Percentiles rank a stretch among this genome's conserved stretches.
Conservation (phyloP, 2,797 vertebrate species). For the Arrhamphus sclerolepis region DNA sequence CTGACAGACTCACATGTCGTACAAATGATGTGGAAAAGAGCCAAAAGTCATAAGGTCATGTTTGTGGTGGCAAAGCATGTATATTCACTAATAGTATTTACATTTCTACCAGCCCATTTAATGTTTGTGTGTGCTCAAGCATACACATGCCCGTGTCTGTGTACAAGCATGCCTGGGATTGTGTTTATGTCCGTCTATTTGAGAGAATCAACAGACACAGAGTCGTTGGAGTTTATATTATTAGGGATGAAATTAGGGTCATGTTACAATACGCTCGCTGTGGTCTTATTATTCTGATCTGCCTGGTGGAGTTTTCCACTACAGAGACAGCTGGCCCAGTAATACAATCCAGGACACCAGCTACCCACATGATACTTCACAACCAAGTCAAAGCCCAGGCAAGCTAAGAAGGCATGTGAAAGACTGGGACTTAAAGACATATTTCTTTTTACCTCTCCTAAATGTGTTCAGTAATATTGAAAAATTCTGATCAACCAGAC, state of each 20-base stretch:
- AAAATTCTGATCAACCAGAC: conserved; percentile 11
- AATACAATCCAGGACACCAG: conserved; percentile 71
- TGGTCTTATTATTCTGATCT: conserved; percentile 68
- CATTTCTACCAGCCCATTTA: conserved; percentile 15
- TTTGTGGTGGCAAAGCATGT: background rate
- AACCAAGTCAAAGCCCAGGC: conserved; percentile 48
- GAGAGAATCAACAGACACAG: conserved; percentile 53
- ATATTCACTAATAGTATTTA: conserved; percentile 29
- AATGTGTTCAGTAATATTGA: conserved; percentile 24
- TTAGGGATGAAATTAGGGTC: conserved; percentile 71
- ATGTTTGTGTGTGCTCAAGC: conserved; percentile 6
- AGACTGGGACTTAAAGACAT: conserved; percentile 21
- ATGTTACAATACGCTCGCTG: conserved; percentile 58
- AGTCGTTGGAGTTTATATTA: conserved; percentile 68
- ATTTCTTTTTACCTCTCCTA: conserved; percentile 11
- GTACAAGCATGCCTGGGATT: conserved; percentile 47
- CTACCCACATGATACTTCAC: conserved; percentile 58
- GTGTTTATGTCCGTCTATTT: conserved; percentile 58
- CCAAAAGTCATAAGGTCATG: conserved; percentile 33
- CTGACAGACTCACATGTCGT: conserved; percentile 41
- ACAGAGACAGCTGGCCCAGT: conserved; percentile 73
- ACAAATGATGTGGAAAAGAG: conserved; percentile 40
- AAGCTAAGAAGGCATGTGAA: conserved; percentile 36
- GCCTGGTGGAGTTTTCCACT: conserved; percentile 65
- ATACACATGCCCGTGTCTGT: conserved; percentile 17